Evolutionary conservation across 2,888 invertebrate species (phyloP).

Genomic region (Platycheirus albimanus): DNA sequence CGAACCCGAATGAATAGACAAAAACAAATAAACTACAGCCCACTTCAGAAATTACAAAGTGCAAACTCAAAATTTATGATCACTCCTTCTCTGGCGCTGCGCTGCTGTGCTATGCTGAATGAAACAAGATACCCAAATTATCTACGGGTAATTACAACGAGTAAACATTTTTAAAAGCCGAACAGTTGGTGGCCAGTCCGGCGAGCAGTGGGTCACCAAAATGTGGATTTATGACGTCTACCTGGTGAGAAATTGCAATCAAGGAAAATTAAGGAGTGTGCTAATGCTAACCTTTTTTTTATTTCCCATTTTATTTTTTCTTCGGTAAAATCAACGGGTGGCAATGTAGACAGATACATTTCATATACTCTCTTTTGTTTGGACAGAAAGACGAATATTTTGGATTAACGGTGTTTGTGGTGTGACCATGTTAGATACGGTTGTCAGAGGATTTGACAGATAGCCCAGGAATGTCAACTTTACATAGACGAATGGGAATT

Average conservation of each 20-base stretch:
- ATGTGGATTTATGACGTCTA: conserved; percentile 52
- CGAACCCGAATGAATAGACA: conserved; percentile 2
- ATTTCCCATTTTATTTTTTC: too few relatives aligned
- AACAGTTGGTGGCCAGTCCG: conserved; percentile 36
- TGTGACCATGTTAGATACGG: conserved; percentile 16
- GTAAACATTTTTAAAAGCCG: conserved; percentile 55
- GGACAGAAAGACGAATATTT: conserved; percentile 47
- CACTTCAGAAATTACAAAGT: conserved; percentile 2
- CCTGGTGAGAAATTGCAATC: conserved; percentile 65
- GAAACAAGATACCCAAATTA: conserved; percentile 46
- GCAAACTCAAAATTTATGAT: conserved; percentile 28
- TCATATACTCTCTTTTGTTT: conserved; percentile 51
- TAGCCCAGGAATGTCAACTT: conserved; percentile 48
- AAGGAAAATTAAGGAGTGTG: conserved; percentile 26
- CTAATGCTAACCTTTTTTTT: too few relatives aligned
- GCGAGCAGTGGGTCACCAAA: conserved; percentile 57
- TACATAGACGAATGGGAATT: conserved; percentile 44
- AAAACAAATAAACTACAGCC: conserved; percentile 20
- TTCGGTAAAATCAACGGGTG: conserved; percentile 45
- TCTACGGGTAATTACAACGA: conserved; percentile 50
- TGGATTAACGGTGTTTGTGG: conserved; percentile 48
- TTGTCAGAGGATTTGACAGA: conserved; percentile 55
- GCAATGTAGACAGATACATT: conserved; percentile 3
- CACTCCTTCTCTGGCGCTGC: not conserved
- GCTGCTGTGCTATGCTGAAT: not conserved